Evolutionary conservation across 2,797 vertebrate genomes (phyloP).

Genomic region (Sternotherus odoratus): DNA sequence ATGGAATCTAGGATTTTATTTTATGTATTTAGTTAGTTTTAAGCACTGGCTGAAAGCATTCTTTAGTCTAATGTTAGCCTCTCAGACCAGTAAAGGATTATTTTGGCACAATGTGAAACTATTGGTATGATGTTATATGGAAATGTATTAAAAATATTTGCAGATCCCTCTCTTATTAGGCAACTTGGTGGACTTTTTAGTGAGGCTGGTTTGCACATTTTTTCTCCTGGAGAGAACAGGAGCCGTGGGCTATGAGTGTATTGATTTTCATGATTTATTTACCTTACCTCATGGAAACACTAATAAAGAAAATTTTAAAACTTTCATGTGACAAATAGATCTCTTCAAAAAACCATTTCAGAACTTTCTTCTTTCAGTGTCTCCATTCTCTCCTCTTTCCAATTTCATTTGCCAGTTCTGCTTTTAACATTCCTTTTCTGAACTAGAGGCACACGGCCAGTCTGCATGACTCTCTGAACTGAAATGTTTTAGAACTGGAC

Average conservation of each 20-base stretch:
- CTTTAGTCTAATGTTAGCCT: slow-evolving; percentile 30
- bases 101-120: not conserved
- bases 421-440: not conserved
- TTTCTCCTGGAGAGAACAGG: not conserved
- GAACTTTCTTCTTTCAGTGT: not conserved
- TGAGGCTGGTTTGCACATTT: slow-evolving; percentile 2
- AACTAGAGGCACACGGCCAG: not conserved
- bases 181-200: not conserved
- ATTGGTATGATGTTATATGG: not conserved
- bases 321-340: not conserved
- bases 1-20: not conserved
- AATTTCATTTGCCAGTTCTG: not conserved
- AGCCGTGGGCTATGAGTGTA: not conserved
- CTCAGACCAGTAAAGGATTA: not conserved
- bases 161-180: not conserved
- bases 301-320: not conserved
- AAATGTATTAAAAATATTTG: not conserved
- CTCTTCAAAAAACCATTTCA: not conserved
- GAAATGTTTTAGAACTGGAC: not conserved
- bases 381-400: not conserved
- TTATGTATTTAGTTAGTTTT: not conserved
- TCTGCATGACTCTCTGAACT: not conserved
- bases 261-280: not conserved
- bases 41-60: not conserved
- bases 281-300: not conserved